phyloP scores from a whole-genome alignment of 2,888 invertebrate genomes.

The Caradrina clavipalpis region DNA sequence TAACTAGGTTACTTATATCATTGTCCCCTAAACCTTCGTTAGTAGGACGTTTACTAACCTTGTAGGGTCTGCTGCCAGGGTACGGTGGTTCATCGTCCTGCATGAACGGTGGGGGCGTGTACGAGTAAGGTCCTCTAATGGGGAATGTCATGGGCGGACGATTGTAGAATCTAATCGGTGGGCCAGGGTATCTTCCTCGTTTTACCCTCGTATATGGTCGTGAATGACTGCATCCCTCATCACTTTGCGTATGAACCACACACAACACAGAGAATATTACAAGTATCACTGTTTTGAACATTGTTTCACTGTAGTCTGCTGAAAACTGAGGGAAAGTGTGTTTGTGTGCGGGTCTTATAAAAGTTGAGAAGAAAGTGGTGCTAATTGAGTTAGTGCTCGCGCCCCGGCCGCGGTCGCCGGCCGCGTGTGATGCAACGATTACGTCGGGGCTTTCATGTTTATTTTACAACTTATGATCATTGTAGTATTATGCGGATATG shows the following conservation, averaged over 20 bases:
- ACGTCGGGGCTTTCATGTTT: conserved; percentile 66
- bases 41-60: conserved; percentile 80
- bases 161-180: conserved; percentile 77
- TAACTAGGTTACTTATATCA: conserved; percentile 81
- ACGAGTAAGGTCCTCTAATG: conserved; percentile 75
- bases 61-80: conserved; percentile 70
- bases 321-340: conserved; percentile 82
- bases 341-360: conserved; percentile 80
- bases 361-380: conserved; percentile 83
- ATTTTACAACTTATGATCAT: conserved; percentile 41
- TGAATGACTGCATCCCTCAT: conserved; percentile 58
- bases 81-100: conserved; percentile 69
- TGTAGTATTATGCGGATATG: conserved; percentile 46
- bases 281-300: conserved; percentile 56
- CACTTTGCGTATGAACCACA: conserved; percentile 70
- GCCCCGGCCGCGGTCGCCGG: conserved; percentile 57
- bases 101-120: conserved; percentile 79
- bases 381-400: conserved; percentile 82
- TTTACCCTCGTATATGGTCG: conserved; percentile 75
- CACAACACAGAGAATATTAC: conserved; percentile 61
- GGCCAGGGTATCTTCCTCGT: conserved; percentile 79
- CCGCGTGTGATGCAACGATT: conserved; percentile 63
- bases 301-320: conserved; percentile 58
- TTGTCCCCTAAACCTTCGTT: conserved; percentile 80
- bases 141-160: conserved; percentile 74